Evolutionary conservation across 2,797 vertebrate species (phyloP).

Genomic region (Pipistrellus pygmaeus): DNA sequence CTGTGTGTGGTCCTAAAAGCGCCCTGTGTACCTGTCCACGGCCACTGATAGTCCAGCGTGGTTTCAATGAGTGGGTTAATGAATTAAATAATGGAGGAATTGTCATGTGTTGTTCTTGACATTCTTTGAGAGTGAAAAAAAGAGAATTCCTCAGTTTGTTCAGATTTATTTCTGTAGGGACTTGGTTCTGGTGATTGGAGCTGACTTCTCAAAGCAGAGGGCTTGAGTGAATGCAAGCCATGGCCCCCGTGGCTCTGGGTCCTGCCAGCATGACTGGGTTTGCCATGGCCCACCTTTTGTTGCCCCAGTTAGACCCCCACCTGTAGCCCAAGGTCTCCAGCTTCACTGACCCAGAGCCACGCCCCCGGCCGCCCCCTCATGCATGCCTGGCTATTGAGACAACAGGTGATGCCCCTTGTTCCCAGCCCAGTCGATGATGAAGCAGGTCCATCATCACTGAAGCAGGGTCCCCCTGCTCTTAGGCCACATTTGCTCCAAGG

Average conservation of each 20-base stretch:
- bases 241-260: neutral
- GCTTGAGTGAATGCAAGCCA: rapidly evolving
- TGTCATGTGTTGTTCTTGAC: neutral
- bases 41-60: neutral
- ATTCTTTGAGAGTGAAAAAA: neutral
- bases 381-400: neutral
- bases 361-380: neutral
- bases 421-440: rapidly evolving
- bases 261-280: neutral
- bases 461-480: neutral
- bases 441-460: neutral
- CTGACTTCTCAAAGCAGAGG: neutral
- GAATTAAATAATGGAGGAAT: neutral
- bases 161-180: neutral
- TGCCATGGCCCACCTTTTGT: neutral
- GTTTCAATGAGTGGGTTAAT: neutral
- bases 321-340: neutral
- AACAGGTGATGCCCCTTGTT: neutral
- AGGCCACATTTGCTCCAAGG: neutral
- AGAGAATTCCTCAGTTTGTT: neutral
- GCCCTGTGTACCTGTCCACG: neutral
- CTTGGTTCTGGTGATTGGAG: rapidly evolving
- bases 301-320: rapidly evolving
- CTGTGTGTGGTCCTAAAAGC: rapidly evolving
- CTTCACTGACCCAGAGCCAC: neutral